Percentiles rank a stretch among this genome's conserved stretches.
Evolutionary conservation across 2,888 invertebrate species (phyloP).

Genomic region (Trichogramma evanescens): DNA sequence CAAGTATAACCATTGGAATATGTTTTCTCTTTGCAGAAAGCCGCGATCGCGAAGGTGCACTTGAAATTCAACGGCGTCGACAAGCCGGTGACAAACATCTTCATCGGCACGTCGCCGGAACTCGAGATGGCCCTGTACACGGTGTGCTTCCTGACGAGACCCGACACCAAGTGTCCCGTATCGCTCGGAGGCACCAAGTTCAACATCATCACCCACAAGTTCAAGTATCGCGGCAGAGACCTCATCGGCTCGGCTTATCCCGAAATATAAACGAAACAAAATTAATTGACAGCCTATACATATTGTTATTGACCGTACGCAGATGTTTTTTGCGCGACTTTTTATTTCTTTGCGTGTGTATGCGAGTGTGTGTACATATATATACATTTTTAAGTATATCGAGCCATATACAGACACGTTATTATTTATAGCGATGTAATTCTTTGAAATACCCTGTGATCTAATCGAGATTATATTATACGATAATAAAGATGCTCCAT

Average conservation of each 20-base stretch:
- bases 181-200: constrained; percentile 66
- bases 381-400: background rate
- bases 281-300: too few relatives aligned
- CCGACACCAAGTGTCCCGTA: constrained; percentile 68
- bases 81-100: constrained; percentile 72
- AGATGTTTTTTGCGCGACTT: too few relatives aligned
- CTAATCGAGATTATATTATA: constrained; percentile 14
- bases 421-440: constrained; percentile 1
- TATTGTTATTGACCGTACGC: too few relatives aligned
- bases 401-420: background rate
- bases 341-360: background rate
- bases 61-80: constrained; percentile 63
- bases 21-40: constrained; percentile 60
- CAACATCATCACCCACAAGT: constrained; percentile 67
- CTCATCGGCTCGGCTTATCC: constrained; percentile 78
- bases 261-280: constrained; percentile 54
- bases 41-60: constrained; percentile 65
- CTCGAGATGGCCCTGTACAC: constrained; percentile 86
- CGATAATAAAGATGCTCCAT: background rate
- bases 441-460: constrained; percentile 14
- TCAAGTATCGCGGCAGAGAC: constrained; percentile 68
- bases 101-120: constrained; percentile 84
- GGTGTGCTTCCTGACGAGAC: constrained; percentile 72
- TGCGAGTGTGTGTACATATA: background rate
- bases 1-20: background rate